These are phyloP conservation scores for Pseudochirops cupreus DNA, from an alignment of 2,797 vertebrate species.

Conservation along the genomic window DNA sequence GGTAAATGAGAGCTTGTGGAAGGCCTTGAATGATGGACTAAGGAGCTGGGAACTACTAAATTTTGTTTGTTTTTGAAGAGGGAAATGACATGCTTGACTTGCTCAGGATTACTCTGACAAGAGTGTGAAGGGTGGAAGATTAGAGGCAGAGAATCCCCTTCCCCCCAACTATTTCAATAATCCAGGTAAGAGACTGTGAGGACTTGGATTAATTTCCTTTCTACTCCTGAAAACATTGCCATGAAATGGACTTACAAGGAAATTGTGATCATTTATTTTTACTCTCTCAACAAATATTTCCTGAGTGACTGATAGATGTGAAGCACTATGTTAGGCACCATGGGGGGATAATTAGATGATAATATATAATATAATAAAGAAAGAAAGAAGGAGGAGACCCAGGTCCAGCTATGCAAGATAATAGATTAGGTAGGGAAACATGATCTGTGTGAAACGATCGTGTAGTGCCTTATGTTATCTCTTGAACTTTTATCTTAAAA, in stretches of 20 bases:
- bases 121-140: not conserved
- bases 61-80: not conserved
- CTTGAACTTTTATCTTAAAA: not conserved
- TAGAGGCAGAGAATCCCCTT: not conserved
- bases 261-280: not conserved
- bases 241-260: not conserved
- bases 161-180: not conserved
- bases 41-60: not conserved
- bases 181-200: not conserved
- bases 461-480: not conserved
- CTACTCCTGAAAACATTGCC: not conserved
- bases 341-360: not conserved
- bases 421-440: not conserved
- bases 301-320: not conserved
- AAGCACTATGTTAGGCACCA: not conserved
- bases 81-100: not conserved
- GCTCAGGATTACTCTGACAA: not conserved
- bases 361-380: no score
- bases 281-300: not conserved
- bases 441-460: not conserved
- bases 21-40: not conserved
- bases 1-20: not conserved
- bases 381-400: not conserved
- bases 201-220: not conserved
- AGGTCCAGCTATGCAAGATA: not conserved